Conservation (phyloP, 2,797 vertebrate genomes). For the Melanogrammus aeglefinus region DNA sequence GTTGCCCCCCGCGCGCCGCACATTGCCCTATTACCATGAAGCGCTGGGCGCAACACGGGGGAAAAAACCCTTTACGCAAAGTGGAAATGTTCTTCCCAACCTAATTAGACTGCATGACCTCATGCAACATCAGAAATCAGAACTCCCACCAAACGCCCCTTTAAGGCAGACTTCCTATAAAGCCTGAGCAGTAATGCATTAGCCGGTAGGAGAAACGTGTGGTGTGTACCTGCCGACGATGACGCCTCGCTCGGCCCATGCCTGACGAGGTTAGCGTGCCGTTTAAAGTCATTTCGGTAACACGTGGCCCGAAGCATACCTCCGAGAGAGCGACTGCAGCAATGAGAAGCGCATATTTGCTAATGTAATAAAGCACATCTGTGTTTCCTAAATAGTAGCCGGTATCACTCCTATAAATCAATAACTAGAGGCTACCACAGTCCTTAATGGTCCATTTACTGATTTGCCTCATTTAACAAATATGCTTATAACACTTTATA, state of each 20-base stretch:
- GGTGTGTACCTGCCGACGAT: constrained; percentile 6
- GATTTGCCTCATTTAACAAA: constrained; percentile 4
- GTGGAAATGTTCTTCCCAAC: constrained; percentile 41
- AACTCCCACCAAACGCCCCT: constrained; percentile 40
- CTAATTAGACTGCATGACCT: constrained; percentile 43
- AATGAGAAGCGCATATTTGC: background rate
- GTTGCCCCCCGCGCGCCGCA: constrained; percentile 21
- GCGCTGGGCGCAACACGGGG: constrained; percentile 29
- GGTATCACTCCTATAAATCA: background rate
- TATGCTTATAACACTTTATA: constrained; percentile 5
- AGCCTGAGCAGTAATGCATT: constrained; percentile 16
- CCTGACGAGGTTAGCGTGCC: background rate
- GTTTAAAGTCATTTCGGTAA: background rate
- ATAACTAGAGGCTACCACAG: background rate
- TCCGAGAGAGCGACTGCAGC: background rate
- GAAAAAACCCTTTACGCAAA: constrained; percentile 33
- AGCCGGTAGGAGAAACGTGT: constrained; percentile 24
- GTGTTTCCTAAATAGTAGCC: background rate
- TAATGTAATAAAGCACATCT: constrained; percentile 1
- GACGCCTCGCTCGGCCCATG: background rate
- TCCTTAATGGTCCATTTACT: background rate
- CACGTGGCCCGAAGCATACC: background rate
- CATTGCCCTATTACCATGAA: constrained; percentile 32
- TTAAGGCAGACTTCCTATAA: constrained; percentile 18
- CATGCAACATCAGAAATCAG: constrained; percentile 41